Conservation (phyloP, 2,113 vertebrate species). For the Dinomys branickii region DNA sequence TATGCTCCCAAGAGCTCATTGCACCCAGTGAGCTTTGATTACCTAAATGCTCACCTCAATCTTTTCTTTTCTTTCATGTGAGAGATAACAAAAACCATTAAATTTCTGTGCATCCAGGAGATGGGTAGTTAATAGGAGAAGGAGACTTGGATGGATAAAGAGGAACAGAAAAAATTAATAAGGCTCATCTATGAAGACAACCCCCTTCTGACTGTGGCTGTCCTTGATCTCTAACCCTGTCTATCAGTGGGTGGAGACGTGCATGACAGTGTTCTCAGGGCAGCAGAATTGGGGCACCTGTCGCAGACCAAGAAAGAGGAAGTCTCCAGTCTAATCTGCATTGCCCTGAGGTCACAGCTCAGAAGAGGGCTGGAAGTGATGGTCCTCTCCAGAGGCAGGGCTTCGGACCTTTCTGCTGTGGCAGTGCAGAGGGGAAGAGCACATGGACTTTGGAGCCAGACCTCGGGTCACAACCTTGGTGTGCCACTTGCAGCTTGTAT, state of each 20-base stretch:
- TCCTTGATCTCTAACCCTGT: not conserved
- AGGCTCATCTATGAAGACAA: not conserved
- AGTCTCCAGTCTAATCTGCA: rapidly evolving
- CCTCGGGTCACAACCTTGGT: not conserved
- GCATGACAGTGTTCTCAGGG: not conserved
- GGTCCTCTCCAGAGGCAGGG: not conserved
- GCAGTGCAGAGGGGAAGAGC: not conserved
- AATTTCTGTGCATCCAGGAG: not conserved
- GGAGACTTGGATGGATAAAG: not conserved
- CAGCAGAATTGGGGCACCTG: rapidly evolving
- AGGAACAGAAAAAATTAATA: not conserved
- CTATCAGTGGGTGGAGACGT: not conserved
- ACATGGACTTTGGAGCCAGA: not conserved
- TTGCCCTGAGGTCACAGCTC: not conserved
- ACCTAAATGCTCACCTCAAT: not conserved
- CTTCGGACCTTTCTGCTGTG: not conserved
- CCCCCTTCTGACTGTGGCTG: not conserved
- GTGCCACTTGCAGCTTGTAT: not conserved
- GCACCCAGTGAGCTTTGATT: not conserved
- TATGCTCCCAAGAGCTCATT: constrained; percentile 37
- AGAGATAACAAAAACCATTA: not conserved
- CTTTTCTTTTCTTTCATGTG: not conserved
- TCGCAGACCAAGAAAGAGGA: not conserved
- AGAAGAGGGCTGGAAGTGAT: not conserved
- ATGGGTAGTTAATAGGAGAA: not conserved